A percentile compares a stretch with the other conserved stretches of the same genome.
phyloP scores from a whole-genome alignment of 2,888 invertebrate genomes.

The Saturnia japonica region DNA sequence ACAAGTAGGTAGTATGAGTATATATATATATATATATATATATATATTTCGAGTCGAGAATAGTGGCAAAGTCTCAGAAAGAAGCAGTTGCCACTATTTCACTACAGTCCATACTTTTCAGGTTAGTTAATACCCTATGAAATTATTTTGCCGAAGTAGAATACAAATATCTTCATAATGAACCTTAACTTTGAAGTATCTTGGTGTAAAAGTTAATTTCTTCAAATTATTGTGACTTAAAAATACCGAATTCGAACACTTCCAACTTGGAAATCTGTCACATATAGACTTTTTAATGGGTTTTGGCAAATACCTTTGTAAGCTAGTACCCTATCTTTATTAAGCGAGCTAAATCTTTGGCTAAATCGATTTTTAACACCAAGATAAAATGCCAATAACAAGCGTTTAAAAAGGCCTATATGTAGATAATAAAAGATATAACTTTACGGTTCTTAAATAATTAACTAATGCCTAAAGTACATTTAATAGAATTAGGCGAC shows the following conservation, averaged over 20 bases:
- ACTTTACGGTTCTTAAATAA: constrained; percentile 24
- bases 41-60: neutral
- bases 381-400: neutral
- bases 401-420: neutral
- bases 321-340: too few relatives aligned
- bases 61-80: neutral
- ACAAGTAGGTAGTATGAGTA: neutral
- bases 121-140: neutral
- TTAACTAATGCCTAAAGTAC: constrained; percentile 27
- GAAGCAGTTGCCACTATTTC: neutral
- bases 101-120: too few relatives aligned
- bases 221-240: neutral
- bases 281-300: neutral
- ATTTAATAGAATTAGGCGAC: constrained; percentile 24
- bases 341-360: too few relatives aligned
- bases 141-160: neutral
- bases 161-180: neutral
- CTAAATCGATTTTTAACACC: too few relatives aligned
- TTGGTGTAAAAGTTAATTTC: neutral
- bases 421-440: neutral
- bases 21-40: neutral
- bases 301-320: neutral
- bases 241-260: too few relatives aligned
- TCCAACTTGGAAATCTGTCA: too few relatives aligned
- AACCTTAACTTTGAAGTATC: neutral